A percentile compares a stretch with the other conserved stretches of the same genome.
phyloP scores from a whole-genome alignment of 1,140 invertebrate genomes.

The Drosophila nannoptera region DNA sequence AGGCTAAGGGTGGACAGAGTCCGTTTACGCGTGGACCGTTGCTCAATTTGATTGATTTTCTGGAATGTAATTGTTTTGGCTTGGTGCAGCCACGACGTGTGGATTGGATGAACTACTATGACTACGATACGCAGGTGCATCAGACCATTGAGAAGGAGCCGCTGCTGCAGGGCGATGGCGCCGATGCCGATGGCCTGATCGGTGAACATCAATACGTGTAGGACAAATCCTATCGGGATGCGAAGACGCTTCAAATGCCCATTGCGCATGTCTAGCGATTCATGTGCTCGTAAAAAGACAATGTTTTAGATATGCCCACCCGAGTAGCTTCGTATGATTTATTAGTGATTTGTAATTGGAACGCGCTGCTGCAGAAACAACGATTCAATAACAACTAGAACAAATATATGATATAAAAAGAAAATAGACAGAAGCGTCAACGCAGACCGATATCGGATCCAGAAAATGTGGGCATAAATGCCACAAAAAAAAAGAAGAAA shows the following conservation, averaged over 20 bases:
- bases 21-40: slow-evolving; percentile 90
- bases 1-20: slow-evolving; percentile 83
- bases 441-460: slow-evolving; percentile 76
- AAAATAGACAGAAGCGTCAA: slow-evolving; percentile 68
- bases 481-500: neutral
- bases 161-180: slow-evolving; percentile 71
- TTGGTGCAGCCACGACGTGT: slow-evolving; percentile 83
- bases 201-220: slow-evolving; percentile 78
- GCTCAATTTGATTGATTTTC: slow-evolving; percentile 91
- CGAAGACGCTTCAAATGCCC: slow-evolving; percentile 78
- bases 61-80: slow-evolving; percentile 87
- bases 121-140: slow-evolving; percentile 78
- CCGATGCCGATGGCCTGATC: slow-evolving; percentile 52
- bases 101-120: slow-evolving; percentile 81
- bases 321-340: slow-evolving; percentile 41
- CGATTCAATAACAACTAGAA: slow-evolving; percentile 30
- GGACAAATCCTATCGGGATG: slow-evolving; percentile 78
- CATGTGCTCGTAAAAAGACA: slow-evolving; percentile 29
- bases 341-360: slow-evolving; percentile 46
- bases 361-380: slow-evolving; percentile 48
- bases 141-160: slow-evolving; percentile 80
- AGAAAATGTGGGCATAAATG: slow-evolving; percentile 24
- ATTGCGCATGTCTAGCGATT: slow-evolving; percentile 73
- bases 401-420: slow-evolving; percentile 4
- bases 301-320: slow-evolving; percentile 53